Percentiles rank a stretch among this genome's conserved stretches.
These are phyloP conservation scores for Liolophura sinensis DNA, from an alignment of 1,140 invertebrate species.

Conservation along the genomic window DNA sequence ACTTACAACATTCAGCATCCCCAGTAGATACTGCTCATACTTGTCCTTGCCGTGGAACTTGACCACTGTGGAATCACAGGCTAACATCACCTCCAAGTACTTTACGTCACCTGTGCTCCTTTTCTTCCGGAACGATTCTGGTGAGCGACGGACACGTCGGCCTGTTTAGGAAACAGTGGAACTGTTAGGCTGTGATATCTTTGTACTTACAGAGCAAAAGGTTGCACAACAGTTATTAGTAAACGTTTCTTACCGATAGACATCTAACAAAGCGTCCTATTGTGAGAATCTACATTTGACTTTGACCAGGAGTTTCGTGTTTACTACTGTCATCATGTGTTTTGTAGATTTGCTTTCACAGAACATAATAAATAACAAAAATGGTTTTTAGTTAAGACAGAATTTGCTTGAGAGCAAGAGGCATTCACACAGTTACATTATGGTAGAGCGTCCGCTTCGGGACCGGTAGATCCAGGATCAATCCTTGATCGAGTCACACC, in stretches of 20 bases:
- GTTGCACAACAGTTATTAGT: neutral
- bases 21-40: constrained; percentile 73
- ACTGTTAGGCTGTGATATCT: neutral
- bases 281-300: neutral
- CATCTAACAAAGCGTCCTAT: neutral
- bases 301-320: too few relatives aligned
- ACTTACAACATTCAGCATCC: constrained; percentile 77
- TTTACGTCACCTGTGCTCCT: constrained; percentile 12
- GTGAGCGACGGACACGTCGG: neutral
- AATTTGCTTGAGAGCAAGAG: too few relatives aligned
- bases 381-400: too few relatives aligned
- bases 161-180: neutral
- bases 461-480: too few relatives aligned
- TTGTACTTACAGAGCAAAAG: neutral
- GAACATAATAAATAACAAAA: too few relatives aligned
- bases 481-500: too few relatives aligned
- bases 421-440: too few relatives aligned
- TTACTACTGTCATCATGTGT: too few relatives aligned
- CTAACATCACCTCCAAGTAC: constrained; percentile 69
- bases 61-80: constrained; percentile 71
- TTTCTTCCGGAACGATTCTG: constrained; percentile 2
- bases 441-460: too few relatives aligned
- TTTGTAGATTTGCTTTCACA: too few relatives aligned
- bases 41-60: constrained; percentile 65
- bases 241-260: neutral